phyloP scores from a whole-genome alignment of 2,888 invertebrate species.

The Lamellibrachia columna region DNA sequence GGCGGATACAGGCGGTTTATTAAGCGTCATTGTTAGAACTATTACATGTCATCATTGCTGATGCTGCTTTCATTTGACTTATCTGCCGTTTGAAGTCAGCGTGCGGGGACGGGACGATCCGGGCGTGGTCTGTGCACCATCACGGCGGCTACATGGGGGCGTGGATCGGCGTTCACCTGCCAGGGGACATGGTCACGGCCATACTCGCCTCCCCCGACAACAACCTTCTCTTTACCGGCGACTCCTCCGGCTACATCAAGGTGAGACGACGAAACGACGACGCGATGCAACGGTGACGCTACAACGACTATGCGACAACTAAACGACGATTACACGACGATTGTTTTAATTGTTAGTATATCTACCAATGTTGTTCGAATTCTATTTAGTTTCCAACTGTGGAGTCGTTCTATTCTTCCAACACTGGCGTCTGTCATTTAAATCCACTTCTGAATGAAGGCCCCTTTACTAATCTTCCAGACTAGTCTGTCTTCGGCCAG shows the following conservation, averaged over 20 bases:
- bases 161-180: constrained; percentile 77
- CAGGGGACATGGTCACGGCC: constrained; percentile 71
- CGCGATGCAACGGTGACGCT: not conserved
- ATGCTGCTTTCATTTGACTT: constrained; percentile 46
- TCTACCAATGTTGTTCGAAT: too few relatives aligned
- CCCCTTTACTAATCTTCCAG: too few relatives aligned
- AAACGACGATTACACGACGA: not conserved
- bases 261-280: not conserved
- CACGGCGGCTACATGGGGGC: constrained; percentile 77
- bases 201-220: constrained; percentile 79
- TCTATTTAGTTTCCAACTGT: too few relatives aligned
- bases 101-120: constrained; percentile 76
- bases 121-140: constrained; percentile 84
- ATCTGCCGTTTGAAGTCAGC: constrained; percentile 69
- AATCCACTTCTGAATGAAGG: too few relatives aligned
- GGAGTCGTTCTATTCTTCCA: too few relatives aligned
- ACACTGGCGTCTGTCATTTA: too few relatives aligned
- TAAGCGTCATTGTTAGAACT: constrained; percentile 64
- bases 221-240: constrained; percentile 71
- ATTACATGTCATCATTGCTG: too few relatives aligned
- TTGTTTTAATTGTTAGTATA: too few relatives aligned
- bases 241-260: constrained; percentile 56
- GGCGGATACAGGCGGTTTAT: too few relatives aligned
- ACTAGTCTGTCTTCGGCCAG: too few relatives aligned
- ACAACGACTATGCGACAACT: not conserved